Base-by-base conservation (phyloP, 1,140 invertebrate species). In the Gerris buenoi region DNA sequence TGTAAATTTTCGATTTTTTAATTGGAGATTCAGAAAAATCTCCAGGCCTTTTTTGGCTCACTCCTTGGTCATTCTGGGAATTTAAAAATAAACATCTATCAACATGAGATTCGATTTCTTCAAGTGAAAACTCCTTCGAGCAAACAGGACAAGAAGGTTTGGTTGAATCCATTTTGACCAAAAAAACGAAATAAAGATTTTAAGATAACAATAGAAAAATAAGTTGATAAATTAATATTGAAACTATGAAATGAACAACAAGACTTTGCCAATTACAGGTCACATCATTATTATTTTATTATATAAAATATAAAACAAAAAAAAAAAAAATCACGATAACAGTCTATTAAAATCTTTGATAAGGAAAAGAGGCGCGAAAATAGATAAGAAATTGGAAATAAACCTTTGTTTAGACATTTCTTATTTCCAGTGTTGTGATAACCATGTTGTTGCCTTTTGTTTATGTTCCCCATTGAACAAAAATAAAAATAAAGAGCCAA, bases 21-120 rank as follows among this genome's bases (percentile, higher is more conserved):
- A 3, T 64, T 10, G 25, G 63, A 25, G 28, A 27, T 10, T 13
- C 56, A 5, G 25, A 61, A 61, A 22, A n/a, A 61, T 61, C 59
- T 22, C 59, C 25, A 10, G 59, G 5, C 22, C 59, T 61, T 61
- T 61, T 61, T 56, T 13, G 13, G 10, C n/a, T n/a, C 5, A 3
- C 18, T 10, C 5, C 3, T 62, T 68, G 70, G 69, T 67, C 73
- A 2, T 74, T 71, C 10, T 76, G 73, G 57, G 81, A 82, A 73
- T 84, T 84, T 26, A 87, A 75, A 78, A 88, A 88, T 65, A 87
- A 77, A 73, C 86, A 88, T 73, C 81, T 85, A 70, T 83, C 82
- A 5, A 81, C 85, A 74, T 88, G 87, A 71, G 76, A 75, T 74
- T 88, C 83, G 65, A 88, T 86, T 60, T 78, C 65, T 67, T 75